Evolutionary conservation across 2,113 vertebrate species (phyloP).

Genomic region (Diphyllodes magnificus): DNA sequence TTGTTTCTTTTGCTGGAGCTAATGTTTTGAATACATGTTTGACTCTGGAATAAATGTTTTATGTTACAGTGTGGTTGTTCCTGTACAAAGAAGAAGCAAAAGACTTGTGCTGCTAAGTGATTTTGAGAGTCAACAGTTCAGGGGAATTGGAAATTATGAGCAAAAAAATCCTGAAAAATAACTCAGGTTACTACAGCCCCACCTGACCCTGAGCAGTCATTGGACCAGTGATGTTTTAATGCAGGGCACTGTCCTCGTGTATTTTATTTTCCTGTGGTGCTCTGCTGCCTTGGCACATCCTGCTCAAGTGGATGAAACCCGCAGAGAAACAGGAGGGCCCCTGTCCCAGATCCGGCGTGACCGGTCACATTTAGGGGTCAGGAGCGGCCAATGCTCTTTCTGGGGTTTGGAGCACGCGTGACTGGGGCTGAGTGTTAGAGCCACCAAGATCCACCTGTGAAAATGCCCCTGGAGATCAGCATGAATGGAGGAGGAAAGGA

Average conservation of each 20-base stretch:
- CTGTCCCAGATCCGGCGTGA: not conserved
- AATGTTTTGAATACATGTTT: constrained; percentile 50
- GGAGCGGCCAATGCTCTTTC: not conserved
- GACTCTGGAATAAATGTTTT: constrained; percentile 33
- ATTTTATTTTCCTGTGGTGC: not conserved
- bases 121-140: not conserved
- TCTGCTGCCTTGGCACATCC: not conserved
- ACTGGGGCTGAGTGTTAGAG: not conserved
- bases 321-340: not conserved
- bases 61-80: not conserved
- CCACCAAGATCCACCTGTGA: not conserved
- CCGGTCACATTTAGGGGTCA: not conserved
- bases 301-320: not conserved
- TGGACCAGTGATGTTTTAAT: not conserved
- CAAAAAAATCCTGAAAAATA: not conserved
- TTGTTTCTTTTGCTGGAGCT: constrained; percentile 54
- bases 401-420: not conserved
- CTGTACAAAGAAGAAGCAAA: not conserved
- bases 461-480: not conserved
- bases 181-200: not conserved
- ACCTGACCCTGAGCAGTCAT: not conserved
- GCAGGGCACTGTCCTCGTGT: not conserved
- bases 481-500: not conserved
- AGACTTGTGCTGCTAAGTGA: not conserved
- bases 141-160: not conserved